A percentile compares a stretch with the other conserved stretches of the same genome.
Evolutionary conservation across 2,888 invertebrate genomes (phyloP).

Genomic region (Polydrusus pterygomalis): DNA sequence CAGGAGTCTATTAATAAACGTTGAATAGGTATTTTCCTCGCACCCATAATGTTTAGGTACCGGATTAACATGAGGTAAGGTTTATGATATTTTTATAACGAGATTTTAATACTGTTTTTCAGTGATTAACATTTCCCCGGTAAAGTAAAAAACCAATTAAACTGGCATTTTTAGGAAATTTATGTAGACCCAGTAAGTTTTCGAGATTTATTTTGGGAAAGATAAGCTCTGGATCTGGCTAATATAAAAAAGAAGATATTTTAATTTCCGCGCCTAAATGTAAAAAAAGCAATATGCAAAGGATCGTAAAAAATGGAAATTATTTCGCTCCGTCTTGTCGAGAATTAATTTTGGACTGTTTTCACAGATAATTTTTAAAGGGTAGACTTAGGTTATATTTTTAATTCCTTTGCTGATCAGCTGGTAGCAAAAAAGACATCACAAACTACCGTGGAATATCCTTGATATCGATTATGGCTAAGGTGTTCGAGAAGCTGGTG

Average conservation of each 20-base stretch:
- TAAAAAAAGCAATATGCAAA: neutral
- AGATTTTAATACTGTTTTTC: slow-evolving; percentile 1
- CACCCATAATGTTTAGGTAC: too few species aligned
- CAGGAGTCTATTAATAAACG: too few species aligned
- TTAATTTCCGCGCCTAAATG: slow-evolving; percentile 1
- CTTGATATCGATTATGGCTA: too few species aligned
- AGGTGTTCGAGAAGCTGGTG: too few species aligned
- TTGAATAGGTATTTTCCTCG: too few species aligned
- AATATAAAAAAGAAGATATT: slow-evolving; percentile 4
- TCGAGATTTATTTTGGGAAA: neutral
- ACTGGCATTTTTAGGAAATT: slow-evolving; percentile 2
- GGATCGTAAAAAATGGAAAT: neutral
- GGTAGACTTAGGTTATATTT: neutral
- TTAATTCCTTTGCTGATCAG: too few species aligned
- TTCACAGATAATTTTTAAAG: too few species aligned
- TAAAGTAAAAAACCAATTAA: slow-evolving; percentile 5
- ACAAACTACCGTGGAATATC: too few species aligned
- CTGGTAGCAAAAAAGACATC: too few species aligned
- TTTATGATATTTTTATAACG: slow-evolving; percentile 6
- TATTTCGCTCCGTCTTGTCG: neutral
- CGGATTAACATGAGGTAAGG: neutral
- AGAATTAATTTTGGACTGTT: too few species aligned
- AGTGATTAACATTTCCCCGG: neutral
- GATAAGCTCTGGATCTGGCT: slow-evolving; percentile 5
- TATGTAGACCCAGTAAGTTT: slow-evolving; percentile 12